phyloP scores from a whole-genome alignment of 2,113 vertebrate species.

The Laterallus jamaicensis region DNA sequence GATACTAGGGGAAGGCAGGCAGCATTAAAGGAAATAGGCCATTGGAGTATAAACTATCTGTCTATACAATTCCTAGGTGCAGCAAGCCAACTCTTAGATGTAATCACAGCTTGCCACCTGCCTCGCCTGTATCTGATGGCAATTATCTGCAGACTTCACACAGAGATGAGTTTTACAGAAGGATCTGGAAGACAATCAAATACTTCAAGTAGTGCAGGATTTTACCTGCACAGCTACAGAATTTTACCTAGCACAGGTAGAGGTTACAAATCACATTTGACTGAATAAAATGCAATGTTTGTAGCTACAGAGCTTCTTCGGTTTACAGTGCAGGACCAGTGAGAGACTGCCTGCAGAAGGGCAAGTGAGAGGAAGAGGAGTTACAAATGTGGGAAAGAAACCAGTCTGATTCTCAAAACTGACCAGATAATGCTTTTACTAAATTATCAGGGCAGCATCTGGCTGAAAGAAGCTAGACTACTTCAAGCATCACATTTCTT shows the following conservation, averaged over 20 bases:
- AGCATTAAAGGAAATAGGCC: background rate
- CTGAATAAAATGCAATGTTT: background rate
- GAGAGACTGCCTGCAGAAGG: background rate
- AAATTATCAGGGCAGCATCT: background rate
- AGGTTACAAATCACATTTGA: background rate
- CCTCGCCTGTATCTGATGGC: background rate
- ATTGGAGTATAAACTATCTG: accelerated
- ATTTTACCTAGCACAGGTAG: background rate
- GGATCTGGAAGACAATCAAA: background rate
- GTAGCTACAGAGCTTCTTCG: background rate
- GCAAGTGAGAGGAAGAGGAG: background rate
- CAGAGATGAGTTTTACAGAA: background rate
- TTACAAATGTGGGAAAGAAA: background rate
- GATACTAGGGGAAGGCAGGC: background rate
- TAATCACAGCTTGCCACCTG: conserved; percentile 45
- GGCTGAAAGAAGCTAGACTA: background rate
- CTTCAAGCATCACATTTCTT: background rate
- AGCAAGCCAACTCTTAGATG: conserved; percentile 1
- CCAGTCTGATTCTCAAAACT: background rate
- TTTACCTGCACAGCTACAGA: background rate
- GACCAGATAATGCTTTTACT: background rate
- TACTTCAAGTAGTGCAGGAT: background rate
- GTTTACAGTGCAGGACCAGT: background rate
- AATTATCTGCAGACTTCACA: background rate
- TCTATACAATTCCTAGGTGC: background rate